A percentile compares a stretch with the other conserved stretches of the same genome.
Evolutionary conservation across 2,113 vertebrate genomes (phyloP).

Genomic region (human (Homo sapiens)): GRCh38 chrX:84133501-84134000

Average conservation of each 20-base stretch:
- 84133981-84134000: constrained; percentile 21
- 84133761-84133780: background rate
- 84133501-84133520: constrained; percentile 13
- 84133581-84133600: background rate
- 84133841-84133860: background rate
- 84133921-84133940: background rate
- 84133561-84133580: constrained; percentile 10
- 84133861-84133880: background rate
- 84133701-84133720: background rate
- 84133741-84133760: background rate
- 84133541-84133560: background rate
- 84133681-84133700: constrained; percentile 6
- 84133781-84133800: background rate
- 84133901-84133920: constrained; percentile 23
- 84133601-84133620: background rate
- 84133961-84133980: constrained; percentile 44
- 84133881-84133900: constrained; percentile 5
- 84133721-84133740: background rate
- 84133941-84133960: constrained; percentile 1
- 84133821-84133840: background rate
- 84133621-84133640: background rate
- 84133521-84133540: constrained; percentile 13
- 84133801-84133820: background rate
- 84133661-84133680: background rate
- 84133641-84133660: background rate